Evolutionary conservation across 1,140 invertebrate genomes (phyloP), one percentile per base, ranked within the genome.

Genomic region (Listronotus bonariensis): DNA sequence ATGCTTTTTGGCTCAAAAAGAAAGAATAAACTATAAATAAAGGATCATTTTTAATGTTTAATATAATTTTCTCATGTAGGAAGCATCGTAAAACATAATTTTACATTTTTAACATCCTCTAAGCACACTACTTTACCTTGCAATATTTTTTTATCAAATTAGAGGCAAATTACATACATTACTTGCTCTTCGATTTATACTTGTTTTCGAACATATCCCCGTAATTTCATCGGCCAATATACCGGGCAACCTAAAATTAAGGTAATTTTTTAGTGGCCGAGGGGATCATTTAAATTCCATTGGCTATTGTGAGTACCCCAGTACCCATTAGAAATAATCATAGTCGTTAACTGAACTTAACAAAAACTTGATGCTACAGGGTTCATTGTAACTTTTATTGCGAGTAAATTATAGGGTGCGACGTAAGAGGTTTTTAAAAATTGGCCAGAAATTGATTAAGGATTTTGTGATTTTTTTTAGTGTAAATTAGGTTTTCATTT

Each of bases 311-410:
- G 49, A 55, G 61, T 49, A 41, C 53, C 48, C 61, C 40, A 59
- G 45, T 68, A 31, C 61, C 52, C 59, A 68, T 65, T 68, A 68
- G 60, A 60, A 60, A 57, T 68, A 68, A 68, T 68, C 55, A 68
- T 60, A 65, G 67, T 68, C 34, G 48, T 68, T 63, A 60, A 38
- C 34, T 41, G 26, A 45, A 42, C 14, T 59, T 54, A 65, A 59
- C 42, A 58, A 68, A 63, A 68, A 68, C 42, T 53, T 42, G 38
- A 41, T 41, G 38, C 49, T 55, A 15, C 17, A 42, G 43, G 58
- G 65, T 56, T 67, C 65, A 57, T 57, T 67, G 65, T 40, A 67
- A 55, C 58, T 42, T 58, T 51, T 48, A 40, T 48, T 31, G 57
- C 15, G 20, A 6, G 56, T 31, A 48, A 58, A 56, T 56, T 56